These are phyloP conservation scores for Lithobates sylvaticus DNA, from an alignment of 2,797 vertebrate genomes.

Conservation along the genomic window DNA sequence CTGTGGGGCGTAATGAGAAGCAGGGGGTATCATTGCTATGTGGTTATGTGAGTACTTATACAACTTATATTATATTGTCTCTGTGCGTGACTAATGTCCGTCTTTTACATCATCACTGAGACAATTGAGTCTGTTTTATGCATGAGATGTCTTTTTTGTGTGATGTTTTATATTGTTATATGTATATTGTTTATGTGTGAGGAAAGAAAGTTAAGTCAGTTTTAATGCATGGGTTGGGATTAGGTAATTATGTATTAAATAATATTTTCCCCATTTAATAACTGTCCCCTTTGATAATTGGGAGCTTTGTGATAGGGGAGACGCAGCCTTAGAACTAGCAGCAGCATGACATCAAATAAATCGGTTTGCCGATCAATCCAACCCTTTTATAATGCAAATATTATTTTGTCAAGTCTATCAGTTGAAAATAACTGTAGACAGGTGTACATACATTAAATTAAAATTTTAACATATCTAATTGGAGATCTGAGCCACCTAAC, in stretches of 20 bases:
- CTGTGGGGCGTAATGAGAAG: constrained; percentile 87
- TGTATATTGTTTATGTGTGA: constrained; percentile 12
- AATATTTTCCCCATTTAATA: not conserved
- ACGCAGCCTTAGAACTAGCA: no score
- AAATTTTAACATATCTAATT: no score
- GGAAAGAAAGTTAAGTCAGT: not conserved
- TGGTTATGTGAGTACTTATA: constrained; percentile 76
- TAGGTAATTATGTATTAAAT: not conserved
- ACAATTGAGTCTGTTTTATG: constrained; percentile 42
- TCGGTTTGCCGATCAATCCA: no score
- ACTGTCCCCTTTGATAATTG: not conserved
- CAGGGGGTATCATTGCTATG: constrained; percentile 79
- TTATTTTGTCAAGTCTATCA: not conserved
- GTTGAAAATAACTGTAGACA: not conserved
- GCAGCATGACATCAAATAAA: no score
- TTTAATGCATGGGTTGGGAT: not conserved
- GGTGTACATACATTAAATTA: no score
- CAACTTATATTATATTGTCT: constrained; percentile 70
- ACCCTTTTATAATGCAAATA: no score
- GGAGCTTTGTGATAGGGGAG: not conserved
- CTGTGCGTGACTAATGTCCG: constrained; percentile 68
- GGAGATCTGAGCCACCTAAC: no score
- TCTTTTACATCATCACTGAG: constrained; percentile 55
- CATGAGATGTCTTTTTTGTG: constrained; percentile 48
- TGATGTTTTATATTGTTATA: constrained; percentile 32